Conservation (phyloP, 2,888 invertebrate genomes). For the Xestobium rufovillosum region DNA sequence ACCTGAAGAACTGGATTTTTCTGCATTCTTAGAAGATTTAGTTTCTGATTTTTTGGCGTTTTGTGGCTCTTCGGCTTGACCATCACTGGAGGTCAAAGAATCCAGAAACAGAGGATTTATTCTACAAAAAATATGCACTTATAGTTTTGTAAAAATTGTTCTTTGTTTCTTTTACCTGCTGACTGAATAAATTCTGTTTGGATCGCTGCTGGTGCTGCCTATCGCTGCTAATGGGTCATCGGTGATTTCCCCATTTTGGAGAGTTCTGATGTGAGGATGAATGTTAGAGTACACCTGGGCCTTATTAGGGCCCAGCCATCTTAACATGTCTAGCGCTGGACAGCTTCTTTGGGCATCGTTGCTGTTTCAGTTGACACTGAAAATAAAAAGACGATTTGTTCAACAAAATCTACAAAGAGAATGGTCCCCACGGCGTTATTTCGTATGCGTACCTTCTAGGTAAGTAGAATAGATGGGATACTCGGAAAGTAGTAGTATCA, state of each 20-base stretch:
- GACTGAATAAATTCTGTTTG: conserved; percentile 50
- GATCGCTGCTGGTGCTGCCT: conserved; percentile 36
- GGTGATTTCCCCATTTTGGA: conserved; percentile 33
- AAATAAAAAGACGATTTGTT: no score
- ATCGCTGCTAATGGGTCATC: conserved; percentile 49
- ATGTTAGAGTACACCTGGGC: conserved; percentile 24
- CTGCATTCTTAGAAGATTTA: conserved; percentile 27
- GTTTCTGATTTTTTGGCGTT: conserved; percentile 14
- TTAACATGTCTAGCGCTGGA: conserved; percentile 32
- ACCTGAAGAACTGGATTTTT: conserved; percentile 40
- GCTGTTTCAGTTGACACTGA: no score
- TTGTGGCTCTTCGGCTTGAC: conserved; percentile 7
- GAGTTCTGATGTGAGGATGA: not conserved
- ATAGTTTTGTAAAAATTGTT: no score
- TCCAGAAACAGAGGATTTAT: conserved; percentile 41
- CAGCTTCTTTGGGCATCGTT: no score
- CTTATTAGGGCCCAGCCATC: conserved; percentile 36
- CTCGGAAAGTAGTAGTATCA: no score
- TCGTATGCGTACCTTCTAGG: no score
- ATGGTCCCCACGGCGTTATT: no score
- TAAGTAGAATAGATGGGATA: no score
- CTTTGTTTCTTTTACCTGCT: no score
- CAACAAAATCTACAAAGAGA: no score
- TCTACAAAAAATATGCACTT: conserved; percentile 35
- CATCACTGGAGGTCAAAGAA: conserved; percentile 18